A percentile compares a stretch with the other conserved stretches of the same genome.
These are phyloP conservation scores for Epiblema foenella DNA, from an alignment of 2,888 invertebrate genomes.

Conservation along the genomic window DNA sequence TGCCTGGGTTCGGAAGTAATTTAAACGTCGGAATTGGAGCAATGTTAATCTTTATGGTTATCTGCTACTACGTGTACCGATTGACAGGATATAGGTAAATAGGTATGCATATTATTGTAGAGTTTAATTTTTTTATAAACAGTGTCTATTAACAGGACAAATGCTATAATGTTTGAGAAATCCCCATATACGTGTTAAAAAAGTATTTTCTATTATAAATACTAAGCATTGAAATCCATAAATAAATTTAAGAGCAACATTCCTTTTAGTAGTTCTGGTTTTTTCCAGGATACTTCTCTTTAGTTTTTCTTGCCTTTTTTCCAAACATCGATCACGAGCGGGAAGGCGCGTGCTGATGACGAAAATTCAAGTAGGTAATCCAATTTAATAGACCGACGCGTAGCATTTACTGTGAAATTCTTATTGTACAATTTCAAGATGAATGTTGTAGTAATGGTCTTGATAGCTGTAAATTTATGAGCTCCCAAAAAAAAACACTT, in stretches of 20 bases:
- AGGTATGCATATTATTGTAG: no score
- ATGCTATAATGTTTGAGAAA: no score
- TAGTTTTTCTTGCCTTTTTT: background rate
- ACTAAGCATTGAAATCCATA: background rate
- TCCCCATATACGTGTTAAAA: no score
- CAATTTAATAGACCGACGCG: constrained; percentile 55
- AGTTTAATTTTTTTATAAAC: background rate
- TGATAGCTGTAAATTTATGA: background rate
- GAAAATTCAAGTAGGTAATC: constrained; percentile 59
- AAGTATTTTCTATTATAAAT: no score
- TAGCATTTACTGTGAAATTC: constrained; percentile 42
- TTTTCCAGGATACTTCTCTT: background rate
- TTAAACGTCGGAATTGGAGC: constrained; percentile 27
- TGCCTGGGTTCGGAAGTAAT: constrained; percentile 24
- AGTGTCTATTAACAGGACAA: background rate
- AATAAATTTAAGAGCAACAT: background rate
- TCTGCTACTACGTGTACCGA: constrained; percentile 12
- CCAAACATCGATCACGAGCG: constrained; percentile 59
- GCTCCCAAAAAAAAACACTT: background rate
- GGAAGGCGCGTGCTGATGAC: constrained; percentile 56
- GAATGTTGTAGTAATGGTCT: background rate
- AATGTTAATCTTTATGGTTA: constrained; percentile 16
- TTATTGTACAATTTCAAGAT: constrained; percentile 9
- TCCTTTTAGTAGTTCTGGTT: background rate
- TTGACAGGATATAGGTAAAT: background rate